Base-by-base conservation (phyloP, 1,140 invertebrate genomes). In the Polypedilum pembai region DNA sequence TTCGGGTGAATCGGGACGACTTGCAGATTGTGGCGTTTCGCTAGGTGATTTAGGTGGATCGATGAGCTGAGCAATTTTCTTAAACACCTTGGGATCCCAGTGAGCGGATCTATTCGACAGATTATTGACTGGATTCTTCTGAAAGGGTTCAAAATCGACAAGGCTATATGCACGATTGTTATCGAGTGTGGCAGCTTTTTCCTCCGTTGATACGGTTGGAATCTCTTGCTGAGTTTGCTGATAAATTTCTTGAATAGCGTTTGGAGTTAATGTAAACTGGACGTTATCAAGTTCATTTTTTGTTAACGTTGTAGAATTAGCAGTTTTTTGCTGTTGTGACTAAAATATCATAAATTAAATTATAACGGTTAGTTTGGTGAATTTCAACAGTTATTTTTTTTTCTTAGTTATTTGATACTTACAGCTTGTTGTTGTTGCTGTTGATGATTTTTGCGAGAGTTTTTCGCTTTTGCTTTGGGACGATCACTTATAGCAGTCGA, bases 401-500 rank as follows among this genome's bases (percentile, higher is more conserved):
- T n/a, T n/a, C n/a, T n/a, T 45, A 45, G 41, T 4, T n/a, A 74
- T 56, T 76, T 75, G 12, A 77, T 69, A 74, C 76, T 83, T 40
- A 56, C 45, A n/a, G 12, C 45, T 74, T 76, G 79, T 74, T 73
- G n/a, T n/a, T n/a, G 78, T 66, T 78, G 78, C 1, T 77, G 77
- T 40, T 77, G 78, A 76, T 75, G 45, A 20, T 81, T 80, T 75
- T 84, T 85, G 7, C 83, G 78, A 0, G 80, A 78, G 78, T 85
- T 89, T 81, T 88, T 91, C 8, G 89, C 89, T 81, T 92, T 92
- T 0, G 88, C 90, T 84, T 92, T 93, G 41, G 91, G 91, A 77
- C 91, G 85, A 84, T 92, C 91, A 80, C 89, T 90, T 63, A 92
- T 91, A 74, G 90, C 89, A 73, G 90, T 92, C 79, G 87, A 89